Base-by-base conservation (phyloP, 2,888 invertebrate species). In the Acanthopleura granulata region DNA sequence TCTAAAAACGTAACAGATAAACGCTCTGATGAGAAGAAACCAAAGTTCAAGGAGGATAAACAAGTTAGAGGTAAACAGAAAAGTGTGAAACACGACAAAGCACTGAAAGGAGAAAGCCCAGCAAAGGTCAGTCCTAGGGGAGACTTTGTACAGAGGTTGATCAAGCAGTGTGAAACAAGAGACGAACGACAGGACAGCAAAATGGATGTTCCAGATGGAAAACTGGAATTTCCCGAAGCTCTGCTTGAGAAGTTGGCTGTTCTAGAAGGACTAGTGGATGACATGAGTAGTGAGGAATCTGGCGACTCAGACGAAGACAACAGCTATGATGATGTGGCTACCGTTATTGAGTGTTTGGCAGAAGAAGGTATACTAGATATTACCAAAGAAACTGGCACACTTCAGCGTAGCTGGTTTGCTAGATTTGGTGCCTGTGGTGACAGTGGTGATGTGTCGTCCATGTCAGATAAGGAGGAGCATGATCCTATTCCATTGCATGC, bases 291-390 rank as follows among this genome's bases (percentile, higher is more conserved):
- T 27, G 66, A 66, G 4, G 66, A 66, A 16, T 66, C 66, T 15
- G 29, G 29, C 16, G 66, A 66, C 66, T n/a, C n/a, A 18, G 57
- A 57, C 1, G 57, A 4, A 18, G 57, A 12, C 12, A 27, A 66
- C 6, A 27, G 66, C 4, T 66, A 66, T 14, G 66, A 66, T 66
- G 66, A 66, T 66, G 66, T 66, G 15, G 66, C 66, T 6, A 27
- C 66, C 15, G 66, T 66, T 15, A 66, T 66, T 27, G 66, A 66
- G 29, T 66, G 66, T 27, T 25, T 66, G 27, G 66, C 66, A 6
- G 66, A 66, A 66, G 66, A 66, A 66, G 66, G 66, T 66, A 66
- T 66, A 22, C 22, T 66, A 16, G 66, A 66, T 66, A 27, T 66
- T 22, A 27, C 27, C 6, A 27, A 14, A 16, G 66, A 66, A 25